Percentiles rank a stretch among this genome's conserved stretches.
These are phyloP conservation scores for Drosophila guanche DNA, from an alignment of 1,140 invertebrate species.

Conservation along the genomic window DNA sequence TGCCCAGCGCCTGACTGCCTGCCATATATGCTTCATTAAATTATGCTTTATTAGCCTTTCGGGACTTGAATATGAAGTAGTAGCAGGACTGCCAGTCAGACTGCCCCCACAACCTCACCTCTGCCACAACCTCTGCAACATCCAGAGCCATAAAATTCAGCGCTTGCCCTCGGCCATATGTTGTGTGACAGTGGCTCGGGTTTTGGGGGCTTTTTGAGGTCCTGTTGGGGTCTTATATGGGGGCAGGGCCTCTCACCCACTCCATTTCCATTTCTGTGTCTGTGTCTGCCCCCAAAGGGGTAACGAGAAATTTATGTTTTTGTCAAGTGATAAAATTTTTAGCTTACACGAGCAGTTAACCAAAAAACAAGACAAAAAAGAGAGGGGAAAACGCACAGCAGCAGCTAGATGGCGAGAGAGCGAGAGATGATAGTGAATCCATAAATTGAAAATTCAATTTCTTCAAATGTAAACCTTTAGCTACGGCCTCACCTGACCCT, in stretches of 20 bases:
- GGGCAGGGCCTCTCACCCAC: not conserved
- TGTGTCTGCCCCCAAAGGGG: not conserved
- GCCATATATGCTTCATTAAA: constrained; percentile 77
- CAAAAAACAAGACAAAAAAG: not conserved
- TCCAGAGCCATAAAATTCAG: constrained; percentile 52
- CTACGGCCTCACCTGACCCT: constrained; percentile 45
- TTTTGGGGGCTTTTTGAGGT: too few species aligned
- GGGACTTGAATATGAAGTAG: constrained; percentile 81
- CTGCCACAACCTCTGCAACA: constrained; percentile 16
- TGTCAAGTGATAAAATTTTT: constrained; percentile 82
- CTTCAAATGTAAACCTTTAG: constrained; percentile 54
- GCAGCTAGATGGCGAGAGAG: constrained; percentile 1
- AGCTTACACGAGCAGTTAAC: constrained; percentile 77
- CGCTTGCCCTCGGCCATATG: constrained; percentile 21
- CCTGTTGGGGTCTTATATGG: too few species aligned
- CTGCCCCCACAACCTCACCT: constrained; percentile 23
- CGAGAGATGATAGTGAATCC: constrained; percentile 62
- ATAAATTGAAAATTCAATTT: constrained; percentile 82
- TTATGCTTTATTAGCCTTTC: constrained; percentile 81
- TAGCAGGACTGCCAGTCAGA: constrained; percentile 24
- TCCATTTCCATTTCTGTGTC: not conserved
- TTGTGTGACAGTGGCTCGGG: not conserved
- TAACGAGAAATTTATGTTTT: constrained; percentile 79
- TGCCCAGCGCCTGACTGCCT: constrained; percentile 55
- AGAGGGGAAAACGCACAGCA: too few species aligned